Percentiles rank a stretch among this genome's conserved stretches.
Evolutionary conservation across 2,113 vertebrate genomes (phyloP).

Genomic region (Cranoglanis bouderius): DNA sequence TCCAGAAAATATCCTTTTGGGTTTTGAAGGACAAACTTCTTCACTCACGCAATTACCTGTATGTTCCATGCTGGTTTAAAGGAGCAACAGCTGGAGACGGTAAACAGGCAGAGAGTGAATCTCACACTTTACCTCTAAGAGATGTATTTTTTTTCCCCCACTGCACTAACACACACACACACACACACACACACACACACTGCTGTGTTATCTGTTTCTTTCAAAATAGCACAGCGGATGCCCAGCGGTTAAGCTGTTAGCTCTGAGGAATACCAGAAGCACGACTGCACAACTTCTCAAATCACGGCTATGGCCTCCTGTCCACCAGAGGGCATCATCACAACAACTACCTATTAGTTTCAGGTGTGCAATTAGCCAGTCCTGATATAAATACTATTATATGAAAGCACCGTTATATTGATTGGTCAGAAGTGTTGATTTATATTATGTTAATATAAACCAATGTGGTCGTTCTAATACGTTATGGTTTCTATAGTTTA

Average conservation of each 20-base stretch:
- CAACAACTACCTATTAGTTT: neutral
- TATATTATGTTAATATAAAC: neutral
- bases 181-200: neutral
- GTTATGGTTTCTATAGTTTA: neutral
- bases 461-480: neutral
- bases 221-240: neutral
- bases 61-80: neutral
- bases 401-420: neutral
- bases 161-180: neutral
- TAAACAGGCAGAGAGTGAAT: neutral
- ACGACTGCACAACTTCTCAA: neutral
- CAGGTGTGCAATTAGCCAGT: neutral
- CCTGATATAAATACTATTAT: neutral
- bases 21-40: slow-evolving; percentile 54
- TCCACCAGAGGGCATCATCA: neutral
- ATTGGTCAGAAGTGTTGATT: neutral
- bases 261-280: neutral
- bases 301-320: neutral
- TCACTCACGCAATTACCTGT: slow-evolving; percentile 15
- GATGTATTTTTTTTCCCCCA: neutral
- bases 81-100: slow-evolving; percentile 1
- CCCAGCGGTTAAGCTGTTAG: no score
- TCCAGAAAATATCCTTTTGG: slow-evolving; percentile 32
- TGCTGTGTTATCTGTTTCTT: neutral
- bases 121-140: neutral